A percentile compares a stretch with the other conserved stretches of the same genome.
phyloP scores from a whole-genome alignment of 2,113 vertebrate species.

The Tenebrosternarchus preto region DNA sequence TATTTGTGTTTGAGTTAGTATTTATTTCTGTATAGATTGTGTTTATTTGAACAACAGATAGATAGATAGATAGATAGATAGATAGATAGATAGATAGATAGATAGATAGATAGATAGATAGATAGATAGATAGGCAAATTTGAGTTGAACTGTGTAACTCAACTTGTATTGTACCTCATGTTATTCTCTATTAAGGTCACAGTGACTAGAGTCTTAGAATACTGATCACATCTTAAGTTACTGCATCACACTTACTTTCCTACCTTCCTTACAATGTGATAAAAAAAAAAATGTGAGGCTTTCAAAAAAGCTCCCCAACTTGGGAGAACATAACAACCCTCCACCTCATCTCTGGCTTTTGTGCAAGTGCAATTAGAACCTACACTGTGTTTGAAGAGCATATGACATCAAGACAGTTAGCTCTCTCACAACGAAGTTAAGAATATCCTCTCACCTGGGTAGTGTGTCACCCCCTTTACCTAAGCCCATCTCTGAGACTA shows the following conservation, averaged over 20 bases:
- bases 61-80: no score
- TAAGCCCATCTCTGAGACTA: slow-evolving; percentile 9
- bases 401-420: background rate
- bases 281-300: background rate
- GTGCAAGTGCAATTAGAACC: background rate
- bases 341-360: background rate
- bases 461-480: slow-evolving; percentile 22
- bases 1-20: no score
- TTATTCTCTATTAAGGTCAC: background rate
- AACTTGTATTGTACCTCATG: background rate
- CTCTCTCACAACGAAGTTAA: background rate
- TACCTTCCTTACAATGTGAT: background rate
- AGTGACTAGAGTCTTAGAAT: background rate
- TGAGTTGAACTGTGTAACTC: background rate
- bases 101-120: no score
- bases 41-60: no score
- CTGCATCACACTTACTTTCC: background rate
- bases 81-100: no score
- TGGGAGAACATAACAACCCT: background rate
- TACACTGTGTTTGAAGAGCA: background rate
- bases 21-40: no score
- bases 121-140: no score
- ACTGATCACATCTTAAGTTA: background rate
- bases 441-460: slow-evolving; percentile 24
- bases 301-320: background rate